phyloP scores from a whole-genome alignment of 2,113 vertebrate genomes.

The Mesocricetus auratus region DNA sequence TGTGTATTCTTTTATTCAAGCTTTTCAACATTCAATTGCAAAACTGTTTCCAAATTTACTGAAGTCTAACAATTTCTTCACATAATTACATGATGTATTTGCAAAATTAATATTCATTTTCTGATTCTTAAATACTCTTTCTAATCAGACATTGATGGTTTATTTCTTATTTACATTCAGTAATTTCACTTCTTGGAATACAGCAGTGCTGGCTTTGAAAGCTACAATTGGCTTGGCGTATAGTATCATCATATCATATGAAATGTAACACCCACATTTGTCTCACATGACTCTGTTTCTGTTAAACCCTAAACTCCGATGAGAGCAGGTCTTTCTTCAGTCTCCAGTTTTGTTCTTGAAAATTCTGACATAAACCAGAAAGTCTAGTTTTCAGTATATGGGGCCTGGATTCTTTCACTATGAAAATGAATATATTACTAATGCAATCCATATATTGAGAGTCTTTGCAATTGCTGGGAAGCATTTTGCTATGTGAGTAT shows the following conservation, averaged over 20 bases:
- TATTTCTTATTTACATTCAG: neutral
- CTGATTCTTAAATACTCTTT: neutral
- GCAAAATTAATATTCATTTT: constrained; percentile 9
- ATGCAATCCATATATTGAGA: neutral
- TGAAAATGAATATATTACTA: neutral
- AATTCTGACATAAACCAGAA: neutral
- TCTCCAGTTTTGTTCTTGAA: neutral
- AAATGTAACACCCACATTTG: neutral
- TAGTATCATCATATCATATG: neutral
- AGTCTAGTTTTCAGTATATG: neutral
- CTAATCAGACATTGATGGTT: neutral
- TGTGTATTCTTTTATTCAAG: neutral
- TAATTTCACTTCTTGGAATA: neutral
- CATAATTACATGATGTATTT: neutral
- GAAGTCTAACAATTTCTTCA: neutral
- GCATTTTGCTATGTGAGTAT: neutral
- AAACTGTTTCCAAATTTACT: neutral
- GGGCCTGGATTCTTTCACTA: neutral
- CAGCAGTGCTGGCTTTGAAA: neutral
- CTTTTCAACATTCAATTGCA: neutral
- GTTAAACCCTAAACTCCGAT: neutral
- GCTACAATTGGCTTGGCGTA: neutral
- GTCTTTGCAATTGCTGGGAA: neutral
- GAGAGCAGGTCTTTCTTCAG: neutral
- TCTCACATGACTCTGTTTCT: neutral